These are phyloP conservation scores for Anagrus nilaparvatae DNA, from an alignment of 1,140 invertebrate genomes.

Conservation along the genomic window DNA sequence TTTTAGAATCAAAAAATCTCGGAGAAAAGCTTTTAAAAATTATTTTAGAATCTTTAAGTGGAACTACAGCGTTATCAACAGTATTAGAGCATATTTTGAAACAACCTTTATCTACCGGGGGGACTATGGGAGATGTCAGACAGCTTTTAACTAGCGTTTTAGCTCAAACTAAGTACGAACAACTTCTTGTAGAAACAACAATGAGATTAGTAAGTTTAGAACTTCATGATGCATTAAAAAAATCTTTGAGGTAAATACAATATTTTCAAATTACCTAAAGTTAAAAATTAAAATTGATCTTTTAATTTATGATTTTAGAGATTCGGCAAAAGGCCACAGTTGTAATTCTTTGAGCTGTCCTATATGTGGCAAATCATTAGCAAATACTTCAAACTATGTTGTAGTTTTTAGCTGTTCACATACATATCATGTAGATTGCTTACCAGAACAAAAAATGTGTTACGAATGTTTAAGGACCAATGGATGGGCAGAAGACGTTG, in stretches of 20 bases:
- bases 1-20: constrained; percentile 18
- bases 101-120: constrained; percentile 38
- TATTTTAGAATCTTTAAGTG: constrained; percentile 35
- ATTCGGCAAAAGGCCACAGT: constrained; percentile 31
- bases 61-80: constrained; percentile 35
- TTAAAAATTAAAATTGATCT: constrained; percentile 15
- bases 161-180: constrained; percentile 37
- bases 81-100: constrained; percentile 39
- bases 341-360: constrained; percentile 31
- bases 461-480: constrained; percentile 37
- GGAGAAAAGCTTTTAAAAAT: constrained; percentile 34
- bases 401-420: constrained; percentile 38
- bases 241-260: constrained; percentile 27
- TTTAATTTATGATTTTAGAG: constrained; percentile 21
- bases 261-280: constrained; percentile 1
- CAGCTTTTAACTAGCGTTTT: constrained; percentile 36
- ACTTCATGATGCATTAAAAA: constrained; percentile 35
- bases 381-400: constrained; percentile 29
- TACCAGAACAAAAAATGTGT: constrained; percentile 35
- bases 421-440: constrained; percentile 35
- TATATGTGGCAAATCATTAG: constrained; percentile 32
- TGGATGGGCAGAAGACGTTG: constrained; percentile 32
- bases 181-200: constrained; percentile 38
- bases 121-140: constrained; percentile 39
- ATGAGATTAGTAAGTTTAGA: constrained; percentile 37